Evolutionary conservation across 2,113 vertebrate species (phyloP).

Genomic region (Chionomys nivalis): DNA sequence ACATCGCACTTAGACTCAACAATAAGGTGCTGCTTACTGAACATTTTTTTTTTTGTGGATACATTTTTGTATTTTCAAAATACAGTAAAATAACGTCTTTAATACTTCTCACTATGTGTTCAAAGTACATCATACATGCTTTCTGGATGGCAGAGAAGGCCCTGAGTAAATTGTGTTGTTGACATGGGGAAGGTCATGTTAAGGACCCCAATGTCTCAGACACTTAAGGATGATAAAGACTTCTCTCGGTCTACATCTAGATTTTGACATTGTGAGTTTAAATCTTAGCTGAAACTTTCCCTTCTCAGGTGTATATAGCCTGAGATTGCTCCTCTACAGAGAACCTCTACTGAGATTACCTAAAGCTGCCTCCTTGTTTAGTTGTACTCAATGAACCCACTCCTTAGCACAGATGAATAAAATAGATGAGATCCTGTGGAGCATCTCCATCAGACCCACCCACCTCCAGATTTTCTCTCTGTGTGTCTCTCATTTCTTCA

Average conservation of each 20-base stretch:
- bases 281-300: not conserved
- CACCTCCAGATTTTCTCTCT: not conserved
- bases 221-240: not conserved
- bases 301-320: not conserved
- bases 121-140: not conserved
- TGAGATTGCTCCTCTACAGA: not conserved
- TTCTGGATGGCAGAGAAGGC: not conserved
- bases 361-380: not conserved
- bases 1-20: not conserved
- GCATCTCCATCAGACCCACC: not conserved
- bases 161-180: not conserved
- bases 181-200: not conserved
- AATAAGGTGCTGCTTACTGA: not conserved
- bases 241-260: not conserved
- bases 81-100: not conserved
- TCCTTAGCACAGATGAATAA: not conserved
- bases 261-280: not conserved
- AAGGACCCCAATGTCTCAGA: not conserved
- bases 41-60: not conserved
- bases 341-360: not conserved
- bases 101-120: not conserved
- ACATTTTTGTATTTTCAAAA: not conserved
- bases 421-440: not conserved
- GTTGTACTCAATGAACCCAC: not conserved
- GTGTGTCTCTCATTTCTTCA: not conserved